These are phyloP conservation scores for Corynorhinus townsendii DNA, from an alignment of 2,113 vertebrate genomes.

Conservation along the genomic window DNA sequence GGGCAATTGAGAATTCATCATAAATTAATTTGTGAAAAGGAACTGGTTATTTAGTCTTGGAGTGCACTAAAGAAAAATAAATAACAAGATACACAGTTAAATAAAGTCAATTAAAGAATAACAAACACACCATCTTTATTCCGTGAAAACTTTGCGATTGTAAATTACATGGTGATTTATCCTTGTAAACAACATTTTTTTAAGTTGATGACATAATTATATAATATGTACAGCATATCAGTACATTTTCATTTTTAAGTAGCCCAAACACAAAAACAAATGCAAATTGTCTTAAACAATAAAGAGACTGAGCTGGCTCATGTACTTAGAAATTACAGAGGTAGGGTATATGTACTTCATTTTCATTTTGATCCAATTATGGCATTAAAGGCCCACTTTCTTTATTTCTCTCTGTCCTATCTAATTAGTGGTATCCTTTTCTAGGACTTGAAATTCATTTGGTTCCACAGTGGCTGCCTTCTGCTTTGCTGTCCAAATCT, in stretches of 20 bases:
- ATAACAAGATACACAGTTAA: slow-evolving; percentile 35
- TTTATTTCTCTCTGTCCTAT: not conserved
- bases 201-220: not conserved
- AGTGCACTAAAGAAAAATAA: slow-evolving; percentile 20
- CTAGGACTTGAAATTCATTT: not conserved
- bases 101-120: slow-evolving; percentile 38
- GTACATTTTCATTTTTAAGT: not conserved
- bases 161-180: not conserved
- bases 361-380: not conserved
- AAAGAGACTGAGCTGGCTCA: not conserved
- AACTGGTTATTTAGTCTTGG: not conserved
- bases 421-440: not conserved
- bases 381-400: not conserved
- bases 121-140: not conserved
- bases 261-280: not conserved
- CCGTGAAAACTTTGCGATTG: not conserved
- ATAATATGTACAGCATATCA: not conserved
- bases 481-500: not conserved
- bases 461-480: not conserved
- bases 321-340: not conserved
- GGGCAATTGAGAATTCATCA: slow-evolving; percentile 27
- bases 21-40: slow-evolving; percentile 4
- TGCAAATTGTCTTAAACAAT: not conserved
- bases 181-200: not conserved
- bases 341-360: not conserved